These are phyloP conservation scores for Intellagama lesueurii DNA, from an alignment of 2,797 vertebrate genomes.

Conservation along the genomic window DNA sequence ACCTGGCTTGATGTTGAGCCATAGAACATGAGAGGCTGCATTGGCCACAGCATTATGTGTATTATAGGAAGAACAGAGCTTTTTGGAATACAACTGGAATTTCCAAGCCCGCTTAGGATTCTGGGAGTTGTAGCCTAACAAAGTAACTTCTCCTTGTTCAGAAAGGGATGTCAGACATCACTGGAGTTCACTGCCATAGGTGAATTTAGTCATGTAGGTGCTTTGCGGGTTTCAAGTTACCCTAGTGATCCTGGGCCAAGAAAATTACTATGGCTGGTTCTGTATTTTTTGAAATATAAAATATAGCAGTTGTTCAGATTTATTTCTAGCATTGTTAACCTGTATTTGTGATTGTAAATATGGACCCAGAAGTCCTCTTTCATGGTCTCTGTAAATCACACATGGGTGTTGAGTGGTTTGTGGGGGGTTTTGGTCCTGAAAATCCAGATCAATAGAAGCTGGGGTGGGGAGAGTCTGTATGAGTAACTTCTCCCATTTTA, in stretches of 20 bases:
- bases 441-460: fast-evolving
- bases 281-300: background rate
- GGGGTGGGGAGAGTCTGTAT: background rate
- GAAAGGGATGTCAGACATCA: background rate
- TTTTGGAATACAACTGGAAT: too few relatives aligned
- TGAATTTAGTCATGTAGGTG: too few relatives aligned
- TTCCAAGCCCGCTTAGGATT: too few relatives aligned
- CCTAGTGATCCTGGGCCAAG: background rate
- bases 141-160: too few relatives aligned
- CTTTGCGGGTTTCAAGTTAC: background rate
- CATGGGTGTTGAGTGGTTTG: too few relatives aligned
- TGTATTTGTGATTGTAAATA: background rate
- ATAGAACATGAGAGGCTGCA: background rate
- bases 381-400: too few relatives aligned
- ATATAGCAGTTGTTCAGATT: background rate
- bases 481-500: conserved; percentile 41
- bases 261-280: background rate
- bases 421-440: too few relatives aligned
- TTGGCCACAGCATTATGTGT: background rate
- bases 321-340: background rate
- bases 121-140: too few relatives aligned
- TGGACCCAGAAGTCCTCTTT: background rate
- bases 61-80: background rate
- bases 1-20: background rate
- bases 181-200: background rate